Evolutionary conservation across 2,113 vertebrate species (phyloP), one percentile per base, ranked within the genome.

Genomic region (Turdus rufiventris): DNA sequence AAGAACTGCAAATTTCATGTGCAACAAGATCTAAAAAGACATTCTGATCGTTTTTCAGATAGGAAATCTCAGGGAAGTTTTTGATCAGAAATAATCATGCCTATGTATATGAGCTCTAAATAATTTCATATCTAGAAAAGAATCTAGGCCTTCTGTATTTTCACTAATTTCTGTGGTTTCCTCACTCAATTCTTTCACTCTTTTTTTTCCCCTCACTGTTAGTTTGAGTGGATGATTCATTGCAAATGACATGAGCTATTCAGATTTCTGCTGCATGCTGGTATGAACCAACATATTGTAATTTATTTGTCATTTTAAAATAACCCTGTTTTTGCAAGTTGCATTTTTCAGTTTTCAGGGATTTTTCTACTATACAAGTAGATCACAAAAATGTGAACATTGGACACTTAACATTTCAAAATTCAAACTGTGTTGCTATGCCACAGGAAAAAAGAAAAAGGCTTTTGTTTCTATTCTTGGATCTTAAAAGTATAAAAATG

Each of bases 231-330:
- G 88, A 84, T 63, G 68, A 88, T 67, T 95, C 36, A 75, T 65
- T 82, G 40, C 2, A 4, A 91, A 57, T 71, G 38, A 42, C 45
- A 18, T 33, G 51, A 91, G 47, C 17, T 93, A 58, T 70, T 80
- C 76, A 83, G 83, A 47, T 14, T 80, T 58, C 33, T 63, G 28
- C 36, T 65, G 31, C 73, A n/a, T 36, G 31, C 78, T 87, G 48
- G 29, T 85, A 81, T 66, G 47, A 29, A 71, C 8, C 43, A 86
- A 56, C 16, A 77, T 54, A 67, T 14, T 78, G 51, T 26, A 85
- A 96, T 83, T 75, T 89, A 78, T 84, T 75, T 91, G n/a, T 58
- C 66, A 50, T 81, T 91, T 78, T 68, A 58, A 92, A 91, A 63
- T 60, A 74, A 10, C 15, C 29, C 24, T 29, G 7, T 14, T 63